A percentile compares a stretch with the other conserved stretches of the same genome.
These are phyloP conservation scores for Serilophus lunatus DNA, from an alignment of 2,113 vertebrate species.

Conservation along the genomic window DNA sequence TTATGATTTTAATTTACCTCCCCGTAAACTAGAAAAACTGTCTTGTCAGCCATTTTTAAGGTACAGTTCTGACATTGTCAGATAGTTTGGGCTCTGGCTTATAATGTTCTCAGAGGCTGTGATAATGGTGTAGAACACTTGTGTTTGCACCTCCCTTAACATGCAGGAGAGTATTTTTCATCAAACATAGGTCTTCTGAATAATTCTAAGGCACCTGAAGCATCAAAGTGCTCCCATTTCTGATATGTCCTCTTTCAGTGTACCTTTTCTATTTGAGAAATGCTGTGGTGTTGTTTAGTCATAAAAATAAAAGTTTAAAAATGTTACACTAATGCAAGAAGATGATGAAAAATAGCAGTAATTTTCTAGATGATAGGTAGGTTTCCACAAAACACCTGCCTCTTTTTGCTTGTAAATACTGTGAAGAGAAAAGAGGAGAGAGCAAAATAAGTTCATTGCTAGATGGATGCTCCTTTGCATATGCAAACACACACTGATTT, in stretches of 20 bases:
- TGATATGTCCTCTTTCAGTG: background rate
- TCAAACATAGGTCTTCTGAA: background rate
- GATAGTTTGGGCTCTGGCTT: background rate
- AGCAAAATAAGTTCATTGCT: background rate
- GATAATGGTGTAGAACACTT: background rate
- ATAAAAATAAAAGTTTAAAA: background rate
- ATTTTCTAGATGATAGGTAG: background rate
- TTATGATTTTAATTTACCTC: background rate
- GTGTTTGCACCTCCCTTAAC: background rate
- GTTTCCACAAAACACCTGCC: background rate
- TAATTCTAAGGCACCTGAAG: background rate
- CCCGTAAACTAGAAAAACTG: background rate
- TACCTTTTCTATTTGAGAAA: background rate
- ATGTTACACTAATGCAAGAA: background rate
- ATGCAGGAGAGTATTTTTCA: background rate
- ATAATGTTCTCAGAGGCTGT: background rate
- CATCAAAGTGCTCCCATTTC: fast-evolving
- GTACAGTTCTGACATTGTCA: background rate
- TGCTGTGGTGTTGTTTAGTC: background rate
- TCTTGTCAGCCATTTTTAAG: background rate
- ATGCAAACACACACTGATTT: slow-evolving; percentile 8
- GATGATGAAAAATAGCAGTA: background rate
- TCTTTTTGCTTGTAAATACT: background rate
- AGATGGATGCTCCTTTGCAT: background rate
- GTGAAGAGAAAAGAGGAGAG: background rate